phyloP scores from a whole-genome alignment of 64 coral and sea anemone genomes.

The Dendronephthya gigantea region DNA sequence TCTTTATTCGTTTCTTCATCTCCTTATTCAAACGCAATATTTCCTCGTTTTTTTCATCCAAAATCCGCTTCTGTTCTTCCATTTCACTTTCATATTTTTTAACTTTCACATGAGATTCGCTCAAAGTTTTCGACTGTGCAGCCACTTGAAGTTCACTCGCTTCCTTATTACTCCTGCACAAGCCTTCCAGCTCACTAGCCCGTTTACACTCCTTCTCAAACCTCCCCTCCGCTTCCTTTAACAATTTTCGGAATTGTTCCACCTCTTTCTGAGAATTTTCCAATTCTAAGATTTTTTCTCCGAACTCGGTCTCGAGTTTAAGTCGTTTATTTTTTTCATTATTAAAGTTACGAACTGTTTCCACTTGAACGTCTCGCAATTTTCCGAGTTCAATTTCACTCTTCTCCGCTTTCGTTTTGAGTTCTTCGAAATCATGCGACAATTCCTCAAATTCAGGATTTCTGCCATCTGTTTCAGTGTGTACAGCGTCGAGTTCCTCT shows the following conservation, averaged over 20 bases:
- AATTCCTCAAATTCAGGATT: conserved; percentile 30
- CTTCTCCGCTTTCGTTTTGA: background rate
- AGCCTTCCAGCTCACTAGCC: conserved; percentile 35
- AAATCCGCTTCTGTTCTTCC: background rate
- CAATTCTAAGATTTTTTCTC: conserved; percentile 50
- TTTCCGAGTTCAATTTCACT: conserved; percentile 14
- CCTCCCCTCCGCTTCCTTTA: background rate
- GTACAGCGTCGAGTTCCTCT: background rate
- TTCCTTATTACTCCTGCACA: background rate
- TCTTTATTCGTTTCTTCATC: conserved; percentile 50
- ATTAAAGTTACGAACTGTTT: conserved; percentile 34
- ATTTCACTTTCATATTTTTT: conserved; percentile 34
- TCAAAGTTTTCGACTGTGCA: background rate
- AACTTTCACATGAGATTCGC: conserved; percentile 18
- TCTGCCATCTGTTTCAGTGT: background rate
- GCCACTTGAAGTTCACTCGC: background rate
- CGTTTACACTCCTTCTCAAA: background rate
- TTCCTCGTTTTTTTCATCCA: conserved; percentile 23
- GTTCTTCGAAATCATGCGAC: conserved; percentile 11
- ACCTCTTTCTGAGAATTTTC: conserved; percentile 31
- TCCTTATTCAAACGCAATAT: conserved; percentile 76
- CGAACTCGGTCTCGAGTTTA: conserved; percentile 47
- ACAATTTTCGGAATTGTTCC: conserved; percentile 19
- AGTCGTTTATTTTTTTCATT: conserved; percentile 39
- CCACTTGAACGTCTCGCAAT: conserved; percentile 13